Conservation (phyloP, 2,113 vertebrate genomes). For the Sebastes schlegelii region DNA sequence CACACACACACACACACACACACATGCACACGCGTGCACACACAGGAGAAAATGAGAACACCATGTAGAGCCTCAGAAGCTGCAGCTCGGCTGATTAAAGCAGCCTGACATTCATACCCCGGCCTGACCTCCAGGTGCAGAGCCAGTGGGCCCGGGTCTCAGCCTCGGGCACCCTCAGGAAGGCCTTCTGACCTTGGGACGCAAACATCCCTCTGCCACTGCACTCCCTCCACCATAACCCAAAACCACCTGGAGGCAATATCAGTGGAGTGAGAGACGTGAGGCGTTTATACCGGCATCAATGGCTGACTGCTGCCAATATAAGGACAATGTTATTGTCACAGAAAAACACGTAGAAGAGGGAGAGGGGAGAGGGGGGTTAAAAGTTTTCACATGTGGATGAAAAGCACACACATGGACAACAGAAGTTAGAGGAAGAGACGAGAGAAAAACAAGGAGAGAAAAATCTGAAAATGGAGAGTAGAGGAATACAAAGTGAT, state of each 20-base stretch:
- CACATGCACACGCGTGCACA: conserved; percentile 21
- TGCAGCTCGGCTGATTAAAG: conserved; percentile 82
- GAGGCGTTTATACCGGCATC: conserved; percentile 21
- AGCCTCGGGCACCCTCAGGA: conserved; percentile 65
- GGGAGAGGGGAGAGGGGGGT: background rate
- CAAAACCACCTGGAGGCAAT: conserved; percentile 63
- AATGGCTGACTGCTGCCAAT: conserved; percentile 39
- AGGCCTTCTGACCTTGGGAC: conserved; percentile 70
- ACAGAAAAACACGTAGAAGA: background rate
- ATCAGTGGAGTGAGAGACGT: conserved; percentile 39
- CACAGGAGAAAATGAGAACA: conserved; percentile 62
- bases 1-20: conserved; percentile 47
- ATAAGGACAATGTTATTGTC: conserved; percentile 48
- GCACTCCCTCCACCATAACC: conserved; percentile 53
- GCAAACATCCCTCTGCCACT: conserved; percentile 58
- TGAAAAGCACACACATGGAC: conserved; percentile 58
- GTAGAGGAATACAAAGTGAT: background rate
- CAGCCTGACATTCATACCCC: conserved; percentile 74
- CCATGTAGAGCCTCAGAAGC: conserved; percentile 73
- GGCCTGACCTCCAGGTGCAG: conserved; percentile 83
- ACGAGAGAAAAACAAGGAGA: conserved; percentile 4
- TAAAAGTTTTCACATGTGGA: conserved; percentile 61
- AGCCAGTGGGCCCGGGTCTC: conserved; percentile 61
- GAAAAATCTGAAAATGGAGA: background rate
- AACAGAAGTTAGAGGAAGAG: conserved; percentile 39